Evolutionary conservation across 53 echinoderm and acorn worm species (phyloP), one percentile per base, ranked within the genome.

Genomic region (Stichopus horrens): DNA sequence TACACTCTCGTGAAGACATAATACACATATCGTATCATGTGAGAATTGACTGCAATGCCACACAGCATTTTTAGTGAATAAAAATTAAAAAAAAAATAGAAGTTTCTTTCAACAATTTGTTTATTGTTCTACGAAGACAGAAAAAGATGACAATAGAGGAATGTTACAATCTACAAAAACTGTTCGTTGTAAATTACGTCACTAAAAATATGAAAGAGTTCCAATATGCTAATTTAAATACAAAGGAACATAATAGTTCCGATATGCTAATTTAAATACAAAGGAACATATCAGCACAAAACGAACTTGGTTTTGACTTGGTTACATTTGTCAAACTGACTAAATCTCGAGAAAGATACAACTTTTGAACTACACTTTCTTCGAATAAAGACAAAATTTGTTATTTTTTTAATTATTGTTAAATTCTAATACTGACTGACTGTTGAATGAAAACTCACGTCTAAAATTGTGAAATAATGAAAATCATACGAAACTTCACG

Each of bases 131-230:
- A 79, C 79, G 54, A 79, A 79, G 79, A 79, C 79, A 79, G 55
- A 79, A 79, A 53, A 55, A 75, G 54, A 55, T 79, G 53, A 54
- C 79, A 53, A 53, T 79, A 54, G 79, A 79, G 79, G 79, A 79
- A 79, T 79, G 79, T 79, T 79, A 79, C 52, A 79, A 79, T 79
- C 79, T 79, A 79, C 79, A 79, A 79, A 79, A 79, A 55, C 10
- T 13, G 8, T 16, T 79, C 54, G 79, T 79, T 55, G 55, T 79
- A 54, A 10, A 53, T 75, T 79, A 79, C 55, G 79, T 79, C 79
- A 53, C 79, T 79, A 79, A 63, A 63, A 63, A 79, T 79, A 79
- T 79, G 79, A 79, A 79, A 79, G 79, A 79, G 19, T 79, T 54
- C 52, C 19, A 79, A 53, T 75, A 79, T 54, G 54, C 79, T 79